phyloP scores from a whole-genome alignment of 2,888 invertebrate genomes.

The Ptilodon capucinus region DNA sequence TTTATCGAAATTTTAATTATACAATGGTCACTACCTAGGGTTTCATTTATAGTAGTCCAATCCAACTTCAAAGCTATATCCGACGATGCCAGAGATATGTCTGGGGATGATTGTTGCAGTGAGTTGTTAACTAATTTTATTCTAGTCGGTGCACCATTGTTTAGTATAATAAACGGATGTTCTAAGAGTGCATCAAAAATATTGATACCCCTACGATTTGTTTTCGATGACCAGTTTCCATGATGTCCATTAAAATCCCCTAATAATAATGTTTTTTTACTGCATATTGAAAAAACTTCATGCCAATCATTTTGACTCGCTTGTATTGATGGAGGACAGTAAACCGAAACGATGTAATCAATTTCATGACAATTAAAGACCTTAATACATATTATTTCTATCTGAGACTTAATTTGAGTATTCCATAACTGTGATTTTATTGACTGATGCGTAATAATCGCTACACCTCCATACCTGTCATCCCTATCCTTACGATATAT shows the following conservation, averaged over 20 bases:
- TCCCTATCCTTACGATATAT: conserved; percentile 12
- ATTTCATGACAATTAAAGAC: conserved; percentile 9
- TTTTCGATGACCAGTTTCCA: conserved; percentile 19
- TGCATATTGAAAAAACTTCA: background rate
- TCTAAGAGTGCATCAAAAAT: conserved; percentile 15
- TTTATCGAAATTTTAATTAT: conserved; percentile 8
- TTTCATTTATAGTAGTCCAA: conserved; percentile 16
- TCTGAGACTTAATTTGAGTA: background rate
- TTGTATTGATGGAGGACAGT: conserved; percentile 7
- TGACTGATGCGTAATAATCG: conserved; percentile 10
- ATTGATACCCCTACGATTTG: conserved; percentile 15
- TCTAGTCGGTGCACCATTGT: conserved; percentile 18
- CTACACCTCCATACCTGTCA: conserved; percentile 18
- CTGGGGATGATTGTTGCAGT: conserved; percentile 18
- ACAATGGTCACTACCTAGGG: conserved; percentile 19
- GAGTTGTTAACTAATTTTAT: conserved; percentile 8
- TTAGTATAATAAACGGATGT: conserved; percentile 11
- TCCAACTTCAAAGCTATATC: conserved; percentile 16
- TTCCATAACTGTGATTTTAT: background rate
- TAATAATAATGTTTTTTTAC: background rate
- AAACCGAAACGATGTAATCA: conserved; percentile 10
- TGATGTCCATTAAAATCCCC: conserved; percentile 24
- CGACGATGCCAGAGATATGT: conserved; percentile 13
- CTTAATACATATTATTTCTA: conserved; percentile 10
- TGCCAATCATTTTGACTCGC: conserved; percentile 11